Evolutionary conservation across 2,797 vertebrate species (phyloP).

Genomic region (Centropyge bicolor): DNA sequence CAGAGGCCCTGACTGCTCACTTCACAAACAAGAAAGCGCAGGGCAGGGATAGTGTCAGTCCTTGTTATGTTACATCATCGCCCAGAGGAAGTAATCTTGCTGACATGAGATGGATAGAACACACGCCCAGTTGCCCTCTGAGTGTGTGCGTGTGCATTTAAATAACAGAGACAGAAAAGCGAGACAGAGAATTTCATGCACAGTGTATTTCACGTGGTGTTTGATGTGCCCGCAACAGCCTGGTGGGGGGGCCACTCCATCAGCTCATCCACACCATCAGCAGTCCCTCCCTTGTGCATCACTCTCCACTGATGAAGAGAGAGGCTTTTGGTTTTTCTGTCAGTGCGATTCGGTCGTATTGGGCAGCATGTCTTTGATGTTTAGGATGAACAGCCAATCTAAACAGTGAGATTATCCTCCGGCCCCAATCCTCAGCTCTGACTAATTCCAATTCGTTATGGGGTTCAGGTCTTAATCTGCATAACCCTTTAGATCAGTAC

Average conservation of each 20-base stretch:
- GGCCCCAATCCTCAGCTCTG: constrained; percentile 62
- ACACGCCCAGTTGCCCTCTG: constrained; percentile 41
- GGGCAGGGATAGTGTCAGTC: constrained; percentile 55
- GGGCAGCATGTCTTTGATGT: constrained; percentile 67
- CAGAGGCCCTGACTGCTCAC: constrained; percentile 57
- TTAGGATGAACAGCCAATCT: constrained; percentile 58
- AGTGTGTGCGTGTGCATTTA: constrained; percentile 25
- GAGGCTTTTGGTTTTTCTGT: constrained; percentile 48
- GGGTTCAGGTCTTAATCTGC: constrained; percentile 65
- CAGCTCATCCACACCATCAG: constrained; percentile 58
- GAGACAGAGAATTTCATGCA: constrained; percentile 31
- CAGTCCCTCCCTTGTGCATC: constrained; percentile 30
- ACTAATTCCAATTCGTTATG: constrained; percentile 70
- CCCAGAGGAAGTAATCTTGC: constrained; percentile 65
- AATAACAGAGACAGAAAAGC: constrained; percentile 41
- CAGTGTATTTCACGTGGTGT: constrained; percentile 42
- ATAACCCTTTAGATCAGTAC: constrained; percentile 48
- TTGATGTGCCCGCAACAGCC: constrained; percentile 65
- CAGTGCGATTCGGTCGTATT: constrained; percentile 52
- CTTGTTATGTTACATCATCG: constrained; percentile 66
- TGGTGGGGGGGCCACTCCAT: constrained; percentile 52
- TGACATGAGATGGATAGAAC: constrained; percentile 67
- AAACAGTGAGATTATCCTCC: constrained; percentile 73
- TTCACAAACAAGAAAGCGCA: constrained; percentile 55
- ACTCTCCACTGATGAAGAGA: constrained; percentile 46